These are phyloP conservation scores for Eulemur albifrons DNA, from an alignment of 2,797 vertebrate species.

Conservation along the genomic window DNA sequence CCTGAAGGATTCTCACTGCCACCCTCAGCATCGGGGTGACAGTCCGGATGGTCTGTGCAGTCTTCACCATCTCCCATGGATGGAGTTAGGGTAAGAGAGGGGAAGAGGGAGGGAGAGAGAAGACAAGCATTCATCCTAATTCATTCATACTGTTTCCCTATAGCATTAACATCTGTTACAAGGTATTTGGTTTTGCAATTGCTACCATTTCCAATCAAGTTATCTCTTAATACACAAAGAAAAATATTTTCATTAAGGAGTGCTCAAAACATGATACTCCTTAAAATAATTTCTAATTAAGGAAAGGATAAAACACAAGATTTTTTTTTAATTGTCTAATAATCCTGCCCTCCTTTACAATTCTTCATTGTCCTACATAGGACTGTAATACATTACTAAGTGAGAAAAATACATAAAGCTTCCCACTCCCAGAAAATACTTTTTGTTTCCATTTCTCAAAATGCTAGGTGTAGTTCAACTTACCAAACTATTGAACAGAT, in stretches of 20 bases:
- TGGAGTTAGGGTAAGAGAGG: background rate
- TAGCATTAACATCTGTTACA: background rate
- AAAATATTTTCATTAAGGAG: background rate
- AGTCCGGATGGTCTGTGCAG: background rate
- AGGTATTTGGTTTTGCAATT: background rate
- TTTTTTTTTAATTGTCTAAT: background rate
- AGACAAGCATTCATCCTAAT: background rate
- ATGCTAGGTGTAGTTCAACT: background rate
- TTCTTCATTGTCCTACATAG: background rate
- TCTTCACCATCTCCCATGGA: accelerated
- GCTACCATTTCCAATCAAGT: background rate
- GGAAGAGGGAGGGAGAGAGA: background rate
- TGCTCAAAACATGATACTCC: background rate
- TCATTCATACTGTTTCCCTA: background rate
- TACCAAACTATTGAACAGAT: background rate
- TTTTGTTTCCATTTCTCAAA: background rate
- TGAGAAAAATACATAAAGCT: background rate
- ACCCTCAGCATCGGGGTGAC: no score
- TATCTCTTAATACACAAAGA: background rate
- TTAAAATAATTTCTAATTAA: background rate
- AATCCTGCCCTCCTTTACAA: background rate
- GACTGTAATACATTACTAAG: background rate
- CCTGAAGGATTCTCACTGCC: accelerated
- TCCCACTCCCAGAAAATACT: background rate
- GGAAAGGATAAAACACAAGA: background rate